Conservation (phyloP, 2,113 vertebrate genomes). For the Bostrychus sinensis region DNA sequence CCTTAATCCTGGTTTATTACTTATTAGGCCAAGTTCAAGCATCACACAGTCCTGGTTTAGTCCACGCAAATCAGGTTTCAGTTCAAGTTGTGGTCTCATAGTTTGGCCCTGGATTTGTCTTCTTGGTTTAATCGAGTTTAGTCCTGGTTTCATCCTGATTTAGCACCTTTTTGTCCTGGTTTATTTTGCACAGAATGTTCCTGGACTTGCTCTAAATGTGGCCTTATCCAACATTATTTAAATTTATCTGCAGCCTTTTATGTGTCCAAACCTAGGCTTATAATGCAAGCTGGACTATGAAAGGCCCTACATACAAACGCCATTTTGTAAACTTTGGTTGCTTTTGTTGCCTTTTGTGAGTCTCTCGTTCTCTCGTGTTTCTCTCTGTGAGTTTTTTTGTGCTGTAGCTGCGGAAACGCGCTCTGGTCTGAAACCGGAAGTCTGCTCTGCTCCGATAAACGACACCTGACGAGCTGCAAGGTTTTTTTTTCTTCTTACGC, state of each 20-base stretch:
- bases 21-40: too few relatives aligned
- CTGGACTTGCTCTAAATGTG: too few relatives aligned
- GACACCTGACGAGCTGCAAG: constrained; percentile 81
- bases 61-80: too few relatives aligned
- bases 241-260: too few relatives aligned
- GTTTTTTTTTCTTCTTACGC: constrained; percentile 79
- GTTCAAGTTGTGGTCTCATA: too few relatives aligned
- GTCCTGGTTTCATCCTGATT: neutral
- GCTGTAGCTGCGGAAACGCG: constrained; percentile 75
- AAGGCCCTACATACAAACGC: neutral
- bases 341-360: constrained; percentile 31
- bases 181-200: too few relatives aligned
- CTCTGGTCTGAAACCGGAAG: constrained; percentile 84
- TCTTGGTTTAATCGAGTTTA: neutral
- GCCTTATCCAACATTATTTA: too few relatives aligned
- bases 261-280: too few relatives aligned
- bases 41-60: too few relatives aligned
- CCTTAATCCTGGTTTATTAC: too few relatives aligned
- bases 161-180: neutral
- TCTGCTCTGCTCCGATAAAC: constrained; percentile 81
- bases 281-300: too few relatives aligned
- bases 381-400: constrained; percentile 53
- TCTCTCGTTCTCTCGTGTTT: constrained; percentile 37
- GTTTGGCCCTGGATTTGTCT: neutral
- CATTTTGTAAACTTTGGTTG: neutral